These are phyloP conservation scores for Podarcis cretensis DNA, from an alignment of 2,113 vertebrate species.

Conservation along the genomic window DNA sequence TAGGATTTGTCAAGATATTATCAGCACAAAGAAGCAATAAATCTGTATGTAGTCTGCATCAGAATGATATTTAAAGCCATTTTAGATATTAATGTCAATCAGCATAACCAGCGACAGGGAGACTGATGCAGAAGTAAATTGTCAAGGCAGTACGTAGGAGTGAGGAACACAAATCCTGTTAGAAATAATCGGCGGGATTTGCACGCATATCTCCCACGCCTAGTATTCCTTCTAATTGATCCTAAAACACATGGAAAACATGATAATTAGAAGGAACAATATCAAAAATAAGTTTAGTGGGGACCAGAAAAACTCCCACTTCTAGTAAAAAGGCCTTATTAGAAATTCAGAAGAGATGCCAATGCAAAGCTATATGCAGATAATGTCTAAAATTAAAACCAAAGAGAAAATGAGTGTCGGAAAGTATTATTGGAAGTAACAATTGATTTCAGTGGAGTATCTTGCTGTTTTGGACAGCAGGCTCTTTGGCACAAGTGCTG, in stretches of 20 bases:
- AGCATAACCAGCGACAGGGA: conserved; percentile 20
- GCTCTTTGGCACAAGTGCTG: background rate
- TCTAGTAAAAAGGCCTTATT: background rate
- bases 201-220: background rate
- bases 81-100: conserved; percentile 49
- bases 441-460: background rate
- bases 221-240: background rate
- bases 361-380: background rate
- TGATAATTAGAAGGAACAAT: background rate
- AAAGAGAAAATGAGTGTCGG: background rate
- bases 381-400: background rate
- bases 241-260: background rate
- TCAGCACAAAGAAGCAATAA: conserved; percentile 4
- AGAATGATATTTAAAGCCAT: background rate
- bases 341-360: background rate
- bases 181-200: conserved; percentile 17
- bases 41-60: conserved; percentile 20
- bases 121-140: conserved; percentile 26
- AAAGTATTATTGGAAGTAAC: background rate
- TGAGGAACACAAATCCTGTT: conserved; percentile 33
- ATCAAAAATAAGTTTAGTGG: background rate
- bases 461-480: background rate
- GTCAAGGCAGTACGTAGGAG: conserved; percentile 5
- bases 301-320: fast-evolving
- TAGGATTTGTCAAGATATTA: conserved; percentile 39